phyloP scores from a whole-genome alignment of 2,113 vertebrate genomes.

The Sclerurus mexicanus region DNA sequence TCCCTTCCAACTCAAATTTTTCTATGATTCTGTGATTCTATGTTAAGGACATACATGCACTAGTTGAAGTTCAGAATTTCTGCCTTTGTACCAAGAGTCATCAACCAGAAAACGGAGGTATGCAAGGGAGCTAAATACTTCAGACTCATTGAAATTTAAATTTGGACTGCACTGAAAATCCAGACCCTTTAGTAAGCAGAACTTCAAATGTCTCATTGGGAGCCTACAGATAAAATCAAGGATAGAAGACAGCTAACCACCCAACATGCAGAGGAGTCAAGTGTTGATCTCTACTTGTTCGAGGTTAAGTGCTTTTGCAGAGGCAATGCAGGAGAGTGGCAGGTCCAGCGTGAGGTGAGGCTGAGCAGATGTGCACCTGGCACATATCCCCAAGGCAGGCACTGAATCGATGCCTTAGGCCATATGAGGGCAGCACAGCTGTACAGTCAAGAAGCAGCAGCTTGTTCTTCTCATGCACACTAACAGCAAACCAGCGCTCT shows the following conservation, averaged over 20 bases:
- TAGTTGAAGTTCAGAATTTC: not conserved
- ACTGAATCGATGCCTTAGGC: not conserved
- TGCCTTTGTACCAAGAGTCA: not conserved
- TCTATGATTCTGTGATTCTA: not conserved
- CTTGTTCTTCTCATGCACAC: accelerated
- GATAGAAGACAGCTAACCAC: not conserved
- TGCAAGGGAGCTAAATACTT: not conserved
- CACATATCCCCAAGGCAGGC: not conserved
- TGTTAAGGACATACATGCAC: not conserved
- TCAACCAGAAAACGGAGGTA: not conserved
- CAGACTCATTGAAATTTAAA: not conserved
- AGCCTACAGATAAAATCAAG: not conserved
- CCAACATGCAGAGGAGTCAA: not conserved
- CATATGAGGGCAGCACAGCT: not conserved
- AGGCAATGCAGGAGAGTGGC: not conserved
- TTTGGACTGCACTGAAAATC: not conserved
- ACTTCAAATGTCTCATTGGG: not conserved
- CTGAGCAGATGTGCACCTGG: not conserved
- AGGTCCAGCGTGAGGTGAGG: not conserved
- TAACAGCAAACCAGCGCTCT: not conserved
- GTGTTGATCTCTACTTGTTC: not conserved
- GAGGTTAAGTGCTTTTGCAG: not conserved
- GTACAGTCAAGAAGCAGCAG: not conserved
- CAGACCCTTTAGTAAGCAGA: not conserved
- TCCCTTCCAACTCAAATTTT: not conserved